Evolutionary conservation across 2,797 vertebrate genomes (phyloP), one percentile per base, ranked within the genome.

Genomic region (Vireo griseus): DNA sequence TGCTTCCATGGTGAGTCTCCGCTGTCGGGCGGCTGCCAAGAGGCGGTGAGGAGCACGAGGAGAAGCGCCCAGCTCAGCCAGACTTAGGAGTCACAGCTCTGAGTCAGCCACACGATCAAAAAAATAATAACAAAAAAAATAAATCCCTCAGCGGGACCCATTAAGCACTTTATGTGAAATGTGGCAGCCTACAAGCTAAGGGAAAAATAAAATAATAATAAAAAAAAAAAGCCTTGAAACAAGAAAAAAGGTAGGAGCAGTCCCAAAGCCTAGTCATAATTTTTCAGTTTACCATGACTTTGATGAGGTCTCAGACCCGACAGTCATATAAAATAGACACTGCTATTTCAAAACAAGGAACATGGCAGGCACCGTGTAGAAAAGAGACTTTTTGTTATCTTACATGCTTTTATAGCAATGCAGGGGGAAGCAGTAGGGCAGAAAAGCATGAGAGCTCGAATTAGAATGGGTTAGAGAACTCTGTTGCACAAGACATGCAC

Each of bases 351-450:
- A 97, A 95, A 97, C 96, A 95, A 97, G 97, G 92, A 97, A 97
- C 66, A 97, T 78, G 90, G 97, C 97, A 98, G 97, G 97, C 97
- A 97, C 96, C 93, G 95, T 97, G 97, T 96, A 95, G 91, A 95
- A 63, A 92, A 96, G 55, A 97, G 96, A 97, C 95, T 97, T 94
- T 94, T 97, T 97, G 91, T 94, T 77, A 97, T 94, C 95, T 96
- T 90, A 97, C 98, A 98, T 98, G 98, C 97, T 98, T 97, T 97
- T 97, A 96, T 97, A 97, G 97, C 98, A 98, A 97, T 97, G 98
- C 97, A 97, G 96, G 97, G 97, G 96, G 97, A 97, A 97, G 97
- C 97, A 96, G 96, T 97, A 97, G 97, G 96, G 97, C 97, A 97
- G 96, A 97, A 96, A 98, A 97, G 97, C 97, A 91, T 96, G 97